Conservation (phyloP, 2,113 vertebrate species). For the Nerophis ophidion region DNA sequence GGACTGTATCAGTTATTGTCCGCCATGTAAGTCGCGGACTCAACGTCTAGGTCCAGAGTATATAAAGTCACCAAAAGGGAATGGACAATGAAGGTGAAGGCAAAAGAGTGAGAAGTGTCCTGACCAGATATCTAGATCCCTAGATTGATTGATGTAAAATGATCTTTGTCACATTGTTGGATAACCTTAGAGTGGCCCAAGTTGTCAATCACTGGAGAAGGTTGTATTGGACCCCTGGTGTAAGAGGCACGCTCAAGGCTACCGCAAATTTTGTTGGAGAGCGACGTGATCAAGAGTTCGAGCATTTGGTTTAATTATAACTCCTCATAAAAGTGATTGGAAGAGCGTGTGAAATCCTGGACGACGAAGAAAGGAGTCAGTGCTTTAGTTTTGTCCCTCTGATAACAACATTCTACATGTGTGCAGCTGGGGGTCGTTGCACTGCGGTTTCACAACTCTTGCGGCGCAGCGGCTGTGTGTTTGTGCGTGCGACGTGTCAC, state of each 20-base stretch:
- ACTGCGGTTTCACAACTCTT: constrained; percentile 66
- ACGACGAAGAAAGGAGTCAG: constrained; percentile 38
- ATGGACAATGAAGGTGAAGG: no score
- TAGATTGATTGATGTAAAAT: no score
- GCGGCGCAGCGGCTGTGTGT: constrained; percentile 2
- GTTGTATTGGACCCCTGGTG: constrained; percentile 39
- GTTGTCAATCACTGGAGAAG: constrained; percentile 45
- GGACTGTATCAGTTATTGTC: no score
- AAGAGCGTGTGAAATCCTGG: constrained; percentile 15
- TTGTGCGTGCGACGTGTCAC: constrained; percentile 40
- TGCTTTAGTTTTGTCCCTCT: constrained; percentile 37
- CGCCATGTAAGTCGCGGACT: no score
- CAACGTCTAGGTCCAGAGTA: no score
- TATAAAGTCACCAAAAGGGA: no score
- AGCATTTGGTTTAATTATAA: constrained; percentile 29
- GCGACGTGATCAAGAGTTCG: constrained; percentile 43
- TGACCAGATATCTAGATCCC: no score
- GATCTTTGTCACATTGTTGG: no score
- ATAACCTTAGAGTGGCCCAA: no score
- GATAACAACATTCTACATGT: constrained; percentile 43
- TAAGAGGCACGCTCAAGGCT: constrained; percentile 36
- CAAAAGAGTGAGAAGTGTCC: no score
- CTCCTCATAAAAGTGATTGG: constrained; percentile 35
- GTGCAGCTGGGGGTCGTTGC: constrained; percentile 66
- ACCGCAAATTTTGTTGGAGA: constrained; percentile 20